A percentile compares a stretch with the other conserved stretches of the same genome.
Conservation (phyloP, 1,140 invertebrate species). For the Thaumatotibia leucotreta region DNA sequence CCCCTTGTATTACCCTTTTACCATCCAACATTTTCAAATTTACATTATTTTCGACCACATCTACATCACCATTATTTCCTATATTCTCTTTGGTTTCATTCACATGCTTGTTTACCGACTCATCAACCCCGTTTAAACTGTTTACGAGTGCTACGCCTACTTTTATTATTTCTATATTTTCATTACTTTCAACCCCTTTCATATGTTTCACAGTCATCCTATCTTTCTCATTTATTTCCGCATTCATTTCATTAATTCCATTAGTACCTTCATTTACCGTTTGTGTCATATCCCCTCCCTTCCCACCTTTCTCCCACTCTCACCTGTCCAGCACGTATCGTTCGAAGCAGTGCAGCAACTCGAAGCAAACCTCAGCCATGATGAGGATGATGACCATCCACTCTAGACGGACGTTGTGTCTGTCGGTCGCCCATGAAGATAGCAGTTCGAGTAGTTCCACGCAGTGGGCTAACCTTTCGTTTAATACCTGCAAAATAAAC, state of each 20-base stretch:
- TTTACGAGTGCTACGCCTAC: neutral
- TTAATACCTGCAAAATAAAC: conserved; percentile 84
- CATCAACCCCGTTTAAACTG: neutral
- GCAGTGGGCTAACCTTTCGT: conserved; percentile 96
- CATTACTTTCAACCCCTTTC: neutral
- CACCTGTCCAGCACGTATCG: conserved; percentile 42
- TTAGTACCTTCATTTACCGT: neutral
- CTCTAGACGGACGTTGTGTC: conserved; percentile 93
- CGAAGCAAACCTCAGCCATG: conserved; percentile 95
- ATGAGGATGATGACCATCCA: conserved; percentile 98
- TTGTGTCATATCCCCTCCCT: neutral
- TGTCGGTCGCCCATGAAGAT: conserved; percentile 91
- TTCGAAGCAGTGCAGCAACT: conserved; percentile 88
- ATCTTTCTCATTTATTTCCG: neutral
- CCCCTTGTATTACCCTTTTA: neutral
- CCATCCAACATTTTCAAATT: neutral
- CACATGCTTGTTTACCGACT: neutral
- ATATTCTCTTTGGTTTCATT: neutral
- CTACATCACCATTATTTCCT: neutral
- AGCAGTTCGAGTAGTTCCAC: conserved; percentile 92
- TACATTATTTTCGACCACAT: neutral
- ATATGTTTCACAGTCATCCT: neutral
- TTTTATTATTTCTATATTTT: neutral
- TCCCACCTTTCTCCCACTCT: neutral
- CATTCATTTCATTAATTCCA: neutral